Conservation (phyloP, 2,888 invertebrate genomes). For the Ariolimax columbianus region DNA sequence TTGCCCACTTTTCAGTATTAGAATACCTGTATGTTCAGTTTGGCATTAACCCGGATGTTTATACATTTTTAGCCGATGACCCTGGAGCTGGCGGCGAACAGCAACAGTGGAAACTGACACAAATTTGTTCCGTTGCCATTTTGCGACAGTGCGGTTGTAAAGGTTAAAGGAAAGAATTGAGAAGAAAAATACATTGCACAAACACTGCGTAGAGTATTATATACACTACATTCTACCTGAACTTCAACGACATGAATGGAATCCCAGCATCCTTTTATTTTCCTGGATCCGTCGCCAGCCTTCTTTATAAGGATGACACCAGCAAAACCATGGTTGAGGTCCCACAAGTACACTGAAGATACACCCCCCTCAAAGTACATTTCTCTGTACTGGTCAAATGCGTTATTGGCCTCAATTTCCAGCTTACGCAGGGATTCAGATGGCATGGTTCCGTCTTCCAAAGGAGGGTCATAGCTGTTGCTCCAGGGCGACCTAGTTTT, state of each 20-base stretch:
- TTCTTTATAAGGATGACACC: constrained; percentile 99
- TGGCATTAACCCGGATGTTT: too few species aligned
- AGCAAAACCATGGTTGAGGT: constrained; percentile 94
- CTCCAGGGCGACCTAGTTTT: constrained; percentile 96
- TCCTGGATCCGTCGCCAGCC: constrained; percentile 97
- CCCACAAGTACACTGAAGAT: constrained; percentile 99
- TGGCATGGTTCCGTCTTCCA: constrained; percentile 99
- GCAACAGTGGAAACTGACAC: too few species aligned
- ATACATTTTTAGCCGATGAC: too few species aligned
- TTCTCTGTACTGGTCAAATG: constrained; percentile 98
- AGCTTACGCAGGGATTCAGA: constrained; percentile 95
- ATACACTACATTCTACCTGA: constrained; percentile 79
- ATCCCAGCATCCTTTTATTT: constrained; percentile 99
- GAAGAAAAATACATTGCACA: not conserved
- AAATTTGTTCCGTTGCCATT: too few species aligned
- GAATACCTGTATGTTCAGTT: too few species aligned
- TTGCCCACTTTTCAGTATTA: too few species aligned
- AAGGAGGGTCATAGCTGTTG: constrained; percentile 96
- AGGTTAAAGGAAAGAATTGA: too few species aligned
- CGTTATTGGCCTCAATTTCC: constrained; percentile 98
- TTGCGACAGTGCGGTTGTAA: too few species aligned
- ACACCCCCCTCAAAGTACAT: constrained; percentile 99
- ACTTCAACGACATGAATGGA: constrained; percentile 99
- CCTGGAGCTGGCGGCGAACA: too few species aligned
- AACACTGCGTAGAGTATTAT: too few species aligned